Base-by-base conservation (phyloP, 2,797 vertebrate genomes). In the Microtus californicus region DNA sequence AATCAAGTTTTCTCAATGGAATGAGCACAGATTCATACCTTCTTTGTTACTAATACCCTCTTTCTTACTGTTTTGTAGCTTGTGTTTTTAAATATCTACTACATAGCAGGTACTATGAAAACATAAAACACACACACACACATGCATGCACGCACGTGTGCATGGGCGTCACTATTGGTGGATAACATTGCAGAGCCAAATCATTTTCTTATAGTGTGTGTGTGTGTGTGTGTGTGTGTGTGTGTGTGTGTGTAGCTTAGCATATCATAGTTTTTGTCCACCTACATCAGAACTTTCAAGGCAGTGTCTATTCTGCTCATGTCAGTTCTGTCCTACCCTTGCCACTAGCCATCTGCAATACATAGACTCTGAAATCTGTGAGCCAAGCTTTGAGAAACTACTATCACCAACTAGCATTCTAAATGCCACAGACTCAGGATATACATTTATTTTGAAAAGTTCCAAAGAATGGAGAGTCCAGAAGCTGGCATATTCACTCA, bases 191-290 rank as follows among this genome's bases (percentile, higher is more conserved):
- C 9, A 27, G 90, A 67, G 85, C 48, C 1, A 93, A 94, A 86
- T 5, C 4, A 96, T 79, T 92, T 92, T 2, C 71, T 10, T 93
- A 67, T n/a, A 54, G 29, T 45, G 71, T 43, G 54, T 43, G 37
- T 56, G 31, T 19, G 48, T 56, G 13, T 56, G 14, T 43, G 5
- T 43, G 43, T 40, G 25, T 37, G 65, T 10, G 2, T 8, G 31
- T 25, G 31, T 40, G n/a, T 40, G n/a, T 10, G 37, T 82, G 14
- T 43, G 27, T 40, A 37, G 25, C 34, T 81, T 88, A 5, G 67
- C 19, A 83, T 12, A 31, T 82, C 79, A 95, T 89, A 93, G 82
- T 92, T 97, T 86, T 85, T 54, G 48, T 97, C 77, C 80, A 96
- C 71, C 29, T 63, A 10, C 15, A 85, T 37, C 8, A 40, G 4